phyloP scores from a whole-genome alignment of 2,113 vertebrate species.

The Hippopotamus amphibius region DNA sequence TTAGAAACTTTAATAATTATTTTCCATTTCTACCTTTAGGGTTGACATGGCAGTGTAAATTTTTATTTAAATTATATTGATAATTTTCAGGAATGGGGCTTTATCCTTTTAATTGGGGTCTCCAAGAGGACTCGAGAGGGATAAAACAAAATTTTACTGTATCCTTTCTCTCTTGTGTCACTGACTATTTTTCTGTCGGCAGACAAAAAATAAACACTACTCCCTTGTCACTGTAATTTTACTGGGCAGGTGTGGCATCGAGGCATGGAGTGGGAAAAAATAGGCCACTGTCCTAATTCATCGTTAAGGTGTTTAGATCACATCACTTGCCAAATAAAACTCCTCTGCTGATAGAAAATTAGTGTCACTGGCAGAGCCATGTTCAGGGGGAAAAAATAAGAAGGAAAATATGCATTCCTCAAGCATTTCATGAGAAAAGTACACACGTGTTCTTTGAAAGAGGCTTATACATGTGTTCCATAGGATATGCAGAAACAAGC shows the following conservation, averaged over 20 bases:
- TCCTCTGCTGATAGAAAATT: background rate
- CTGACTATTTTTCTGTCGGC: background rate
- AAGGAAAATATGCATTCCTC: background rate
- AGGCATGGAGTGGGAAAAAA: background rate
- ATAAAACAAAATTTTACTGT: background rate
- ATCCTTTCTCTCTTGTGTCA: background rate
- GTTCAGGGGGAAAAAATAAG: background rate
- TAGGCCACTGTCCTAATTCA: background rate
- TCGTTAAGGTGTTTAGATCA: background rate
- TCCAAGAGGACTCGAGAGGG: background rate
- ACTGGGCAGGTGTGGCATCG: background rate
- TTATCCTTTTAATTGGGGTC: background rate
- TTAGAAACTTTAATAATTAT: background rate
- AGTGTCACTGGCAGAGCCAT: background rate
- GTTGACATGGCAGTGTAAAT: background rate
- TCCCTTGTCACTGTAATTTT: background rate
- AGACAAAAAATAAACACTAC: background rate
- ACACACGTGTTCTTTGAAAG: background rate
- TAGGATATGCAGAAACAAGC: background rate
- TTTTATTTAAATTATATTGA: background rate
- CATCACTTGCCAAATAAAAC: background rate
- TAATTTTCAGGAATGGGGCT: background rate
- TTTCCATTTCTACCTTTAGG: background rate
- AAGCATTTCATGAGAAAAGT: background rate
- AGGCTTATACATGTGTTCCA: fast-evolving